These are phyloP conservation scores for Coregonus clupeaformis DNA, from an alignment of 2,113 vertebrate species.

Conservation along the genomic window DNA sequence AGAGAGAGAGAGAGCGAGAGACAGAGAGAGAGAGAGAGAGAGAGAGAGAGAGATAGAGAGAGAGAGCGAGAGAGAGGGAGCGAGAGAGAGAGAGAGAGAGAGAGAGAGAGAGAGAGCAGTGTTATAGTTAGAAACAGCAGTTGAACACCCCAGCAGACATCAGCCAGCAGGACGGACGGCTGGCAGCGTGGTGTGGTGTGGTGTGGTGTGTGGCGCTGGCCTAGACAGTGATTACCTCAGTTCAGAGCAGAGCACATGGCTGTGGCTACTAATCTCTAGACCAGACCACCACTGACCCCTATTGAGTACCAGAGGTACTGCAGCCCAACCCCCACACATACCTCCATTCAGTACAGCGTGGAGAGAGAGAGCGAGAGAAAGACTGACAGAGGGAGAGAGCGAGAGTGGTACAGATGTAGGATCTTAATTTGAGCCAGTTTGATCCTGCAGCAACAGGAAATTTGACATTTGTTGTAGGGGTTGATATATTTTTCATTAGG, in stretches of 20 bases:
- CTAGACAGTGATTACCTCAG: not conserved
- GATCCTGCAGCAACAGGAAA: too few relatives aligned
- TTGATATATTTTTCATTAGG: too few relatives aligned
- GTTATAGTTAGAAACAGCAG: not conserved
- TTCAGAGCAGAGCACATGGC: not conserved
- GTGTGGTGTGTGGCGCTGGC: not conserved
- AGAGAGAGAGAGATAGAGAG: slow-evolving; percentile 26
- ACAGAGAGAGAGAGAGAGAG: too few relatives aligned
- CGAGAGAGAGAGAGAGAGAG: not conserved
- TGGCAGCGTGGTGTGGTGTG: not conserved
- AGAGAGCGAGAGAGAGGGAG: slow-evolving; percentile 42
- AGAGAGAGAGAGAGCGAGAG: too few relatives aligned
- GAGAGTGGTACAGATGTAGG: too few relatives aligned
- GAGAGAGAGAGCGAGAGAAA: not conserved
- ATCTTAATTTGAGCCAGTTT: too few relatives aligned
- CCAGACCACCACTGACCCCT: slow-evolving; percentile 5
- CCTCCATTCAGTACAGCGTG: not conserved
- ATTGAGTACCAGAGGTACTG: not conserved
- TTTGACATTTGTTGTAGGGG: too few relatives aligned
- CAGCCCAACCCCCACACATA: not conserved
- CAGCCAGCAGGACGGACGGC: too few relatives aligned
- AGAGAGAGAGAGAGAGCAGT: too few relatives aligned
- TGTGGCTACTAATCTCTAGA: not conserved
- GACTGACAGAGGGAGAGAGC: not conserved
- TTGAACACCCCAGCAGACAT: not conserved